Evolutionary conservation across 2,888 invertebrate genomes (phyloP), one percentile per base, ranked within the genome.

Genomic region (Cyaniris semiargus): DNA sequence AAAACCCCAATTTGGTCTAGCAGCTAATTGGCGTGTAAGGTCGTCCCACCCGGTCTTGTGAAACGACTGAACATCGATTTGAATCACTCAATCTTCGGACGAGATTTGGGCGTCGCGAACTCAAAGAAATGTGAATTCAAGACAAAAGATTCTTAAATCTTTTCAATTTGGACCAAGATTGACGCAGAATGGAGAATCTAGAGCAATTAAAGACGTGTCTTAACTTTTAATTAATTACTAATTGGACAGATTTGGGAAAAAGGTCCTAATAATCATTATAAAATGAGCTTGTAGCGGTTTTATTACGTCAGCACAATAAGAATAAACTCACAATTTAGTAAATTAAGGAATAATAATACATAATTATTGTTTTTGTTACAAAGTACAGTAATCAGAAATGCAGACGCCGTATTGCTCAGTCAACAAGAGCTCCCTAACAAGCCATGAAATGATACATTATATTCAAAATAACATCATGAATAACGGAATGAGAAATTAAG

Each of bases 401-500:
- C 72, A 72, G 21, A 21, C 72, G 21, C 21, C 44, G 38, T 21
- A 7, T 44, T 71, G 44, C 44, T 15, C 38, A 44, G 66, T 4
- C 44, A 71, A 66, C 66, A 72, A 38, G 38, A 38, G 44, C 44
- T 48, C 74, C 15, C 27, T 53, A 74, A 74, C 18, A 48, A 27
- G 27, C 74, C 74, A 53, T 74, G 74, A 53, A 74, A 74, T 74
- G 74, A 74, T 23, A 53, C 74, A 74, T 74, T 74, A 13, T 53
- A 74, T 74, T 74, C 56, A 76, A 76, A 77, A 78, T 76, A 76
- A 71, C 58, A 56, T 72, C 77, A 79, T 78, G 78, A 79, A 75
- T 75, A 78, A 79, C 58, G 75, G 76, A 79, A 79, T 66, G 76
- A 76, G 74, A 31, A 75, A 76, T 70, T 58, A 75, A 76, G 58